Evolutionary conservation across 2,113 vertebrate species (phyloP).

Genomic region (Micromys minutus): DNA sequence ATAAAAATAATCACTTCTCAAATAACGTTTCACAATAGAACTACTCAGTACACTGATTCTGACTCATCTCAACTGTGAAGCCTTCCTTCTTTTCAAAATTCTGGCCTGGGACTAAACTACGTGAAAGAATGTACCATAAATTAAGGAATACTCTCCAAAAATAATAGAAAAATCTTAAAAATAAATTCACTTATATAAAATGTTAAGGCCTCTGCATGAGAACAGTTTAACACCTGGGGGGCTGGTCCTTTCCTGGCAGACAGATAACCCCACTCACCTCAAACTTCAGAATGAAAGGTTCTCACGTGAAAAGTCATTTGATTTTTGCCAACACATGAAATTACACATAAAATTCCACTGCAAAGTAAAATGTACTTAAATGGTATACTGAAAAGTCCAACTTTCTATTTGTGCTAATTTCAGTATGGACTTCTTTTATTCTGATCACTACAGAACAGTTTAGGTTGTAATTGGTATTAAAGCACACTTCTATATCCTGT

Average conservation of each 20-base stretch:
- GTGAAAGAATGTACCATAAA: constrained; percentile 44
- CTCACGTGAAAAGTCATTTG: too few relatives aligned
- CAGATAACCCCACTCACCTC: too few relatives aligned
- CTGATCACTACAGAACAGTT: background rate
- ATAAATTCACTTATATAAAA: constrained; percentile 63
- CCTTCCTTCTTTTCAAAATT: constrained; percentile 36
- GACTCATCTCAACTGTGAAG: constrained; percentile 50
- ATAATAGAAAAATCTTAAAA: constrained; percentile 65
- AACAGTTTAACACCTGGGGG: too few relatives aligned
- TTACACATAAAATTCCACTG: too few relatives aligned
- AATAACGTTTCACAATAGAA: constrained; percentile 82
- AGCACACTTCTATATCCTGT: constrained; percentile 45
- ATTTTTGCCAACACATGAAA: too few relatives aligned
- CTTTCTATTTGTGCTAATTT: too few relatives aligned
- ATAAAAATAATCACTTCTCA: constrained; percentile 86
- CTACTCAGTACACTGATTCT: constrained; percentile 78
- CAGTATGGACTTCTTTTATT: constrained; percentile 30
- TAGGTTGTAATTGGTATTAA: constrained; percentile 43
- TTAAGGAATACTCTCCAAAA: constrained; percentile 36
- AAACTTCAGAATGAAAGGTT: too few relatives aligned
- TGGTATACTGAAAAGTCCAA: too few relatives aligned
- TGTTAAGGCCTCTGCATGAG: constrained; percentile 75
- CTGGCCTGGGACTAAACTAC: constrained; percentile 51
- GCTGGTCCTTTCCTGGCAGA: too few relatives aligned
- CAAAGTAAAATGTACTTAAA: too few relatives aligned